A percentile compares a stretch with the other conserved stretches of the same genome.
Evolutionary conservation across 2,888 invertebrate species (phyloP).

Genomic region (Hirtodrosophila trivittata): DNA sequence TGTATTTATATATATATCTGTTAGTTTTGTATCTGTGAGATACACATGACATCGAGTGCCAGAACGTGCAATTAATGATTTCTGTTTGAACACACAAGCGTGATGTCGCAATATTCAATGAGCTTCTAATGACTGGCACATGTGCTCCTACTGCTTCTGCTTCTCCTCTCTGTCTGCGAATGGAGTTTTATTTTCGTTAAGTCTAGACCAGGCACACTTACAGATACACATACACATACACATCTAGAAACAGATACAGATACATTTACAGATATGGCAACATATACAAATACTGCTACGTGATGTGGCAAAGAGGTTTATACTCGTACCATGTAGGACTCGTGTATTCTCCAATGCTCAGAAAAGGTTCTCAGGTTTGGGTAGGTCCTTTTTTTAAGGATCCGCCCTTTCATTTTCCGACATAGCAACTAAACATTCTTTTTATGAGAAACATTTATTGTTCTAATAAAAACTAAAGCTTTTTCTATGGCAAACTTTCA

Average conservation of each 20-base stretch:
- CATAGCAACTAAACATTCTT: no score
- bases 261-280: not conserved
- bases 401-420: no score
- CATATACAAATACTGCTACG: not conserved
- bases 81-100: constrained; percentile 37
- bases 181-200: constrained; percentile 18
- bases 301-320: no score
- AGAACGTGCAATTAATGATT: constrained; percentile 60
- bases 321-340: no score
- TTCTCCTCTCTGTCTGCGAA: constrained; percentile 1
- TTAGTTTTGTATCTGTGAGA: constrained; percentile 39
- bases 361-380: no score
- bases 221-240: not conserved
- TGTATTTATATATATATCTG: constrained; percentile 24
- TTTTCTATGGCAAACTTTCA: no score
- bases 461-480: no score
- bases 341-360: no score
- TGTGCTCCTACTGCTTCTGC: constrained; percentile 22
- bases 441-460: no score
- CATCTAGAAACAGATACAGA: not conserved
- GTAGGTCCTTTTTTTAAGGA: no score
- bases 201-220: constrained; percentile 32
- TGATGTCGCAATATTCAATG: constrained; percentile 69
- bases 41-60: constrained; percentile 11
- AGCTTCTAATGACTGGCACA: constrained; percentile 65